Evolutionary conservation across 64 coral and sea anemone genomes (phyloP).

Genomic region (Dendrophyllia cribrosa): DNA sequence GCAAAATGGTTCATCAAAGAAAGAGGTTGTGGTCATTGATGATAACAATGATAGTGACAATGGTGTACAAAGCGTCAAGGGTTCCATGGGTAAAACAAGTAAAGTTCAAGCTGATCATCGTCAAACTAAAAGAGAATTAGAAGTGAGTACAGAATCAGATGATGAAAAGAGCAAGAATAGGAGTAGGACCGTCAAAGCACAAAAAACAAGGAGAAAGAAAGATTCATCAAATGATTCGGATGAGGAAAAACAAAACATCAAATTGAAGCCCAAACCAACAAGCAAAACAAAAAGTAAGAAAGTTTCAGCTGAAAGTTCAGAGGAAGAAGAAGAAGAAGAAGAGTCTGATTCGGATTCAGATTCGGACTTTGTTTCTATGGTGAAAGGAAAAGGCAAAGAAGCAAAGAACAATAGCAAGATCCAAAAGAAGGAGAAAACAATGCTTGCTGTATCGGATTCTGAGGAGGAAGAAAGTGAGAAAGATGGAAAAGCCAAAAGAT

Average conservation of each 20-base stretch:
- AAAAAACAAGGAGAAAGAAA: not conserved
- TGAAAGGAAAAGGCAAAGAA: not conserved
- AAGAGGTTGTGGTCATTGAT: not conserved
- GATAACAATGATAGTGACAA: slow-evolving; percentile 23
- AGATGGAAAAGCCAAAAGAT: not conserved
- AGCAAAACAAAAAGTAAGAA: slow-evolving; percentile 10
- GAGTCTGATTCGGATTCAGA: not conserved
- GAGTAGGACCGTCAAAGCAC: not conserved
- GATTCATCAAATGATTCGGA: slow-evolving; percentile 2
- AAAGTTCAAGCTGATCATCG: not conserved
- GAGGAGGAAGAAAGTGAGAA: not conserved
- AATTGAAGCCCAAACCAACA: not conserved
- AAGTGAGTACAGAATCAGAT: not conserved
- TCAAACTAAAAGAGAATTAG: not conserved
- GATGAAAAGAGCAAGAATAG: not conserved
- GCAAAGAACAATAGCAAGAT: not conserved
- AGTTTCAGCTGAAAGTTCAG: not conserved
- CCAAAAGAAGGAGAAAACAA: not conserved
- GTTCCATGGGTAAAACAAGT: not conserved
- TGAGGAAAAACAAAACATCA: not conserved
- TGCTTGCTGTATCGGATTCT: slow-evolving; percentile 20
- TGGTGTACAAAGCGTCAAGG: not conserved
- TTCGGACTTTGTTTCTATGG: slow-evolving; percentile 41
- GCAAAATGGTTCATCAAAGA: not conserved
- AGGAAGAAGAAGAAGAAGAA: not conserved